These are phyloP conservation scores for Zootermopsis nevadensis DNA, from an alignment of 2,888 invertebrate species.

Conservation along the genomic window DNA sequence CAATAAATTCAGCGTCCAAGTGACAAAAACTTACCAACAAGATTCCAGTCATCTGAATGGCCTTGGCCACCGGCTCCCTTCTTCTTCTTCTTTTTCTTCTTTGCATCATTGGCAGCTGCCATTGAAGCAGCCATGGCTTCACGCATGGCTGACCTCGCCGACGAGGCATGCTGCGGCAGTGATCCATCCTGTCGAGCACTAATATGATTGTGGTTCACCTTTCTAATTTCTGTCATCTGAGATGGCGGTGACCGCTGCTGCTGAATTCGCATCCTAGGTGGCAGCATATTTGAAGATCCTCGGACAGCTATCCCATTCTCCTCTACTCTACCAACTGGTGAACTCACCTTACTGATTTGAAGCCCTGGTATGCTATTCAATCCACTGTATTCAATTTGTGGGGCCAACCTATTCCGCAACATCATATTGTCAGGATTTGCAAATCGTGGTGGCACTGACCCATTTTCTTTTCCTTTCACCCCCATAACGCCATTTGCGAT, in stretches of 20 bases:
- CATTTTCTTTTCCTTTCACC: slow-evolving; percentile 52
- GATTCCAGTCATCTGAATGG: slow-evolving; percentile 55
- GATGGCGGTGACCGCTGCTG: not conserved
- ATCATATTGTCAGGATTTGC: slow-evolving; percentile 47
- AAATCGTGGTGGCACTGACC: slow-evolving; percentile 44
- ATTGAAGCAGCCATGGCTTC: slow-evolving; percentile 46
- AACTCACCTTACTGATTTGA: slow-evolving; percentile 61
- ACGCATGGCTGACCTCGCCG: slow-evolving; percentile 44
- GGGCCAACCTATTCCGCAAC: slow-evolving; percentile 41
- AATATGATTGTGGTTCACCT: slow-evolving; percentile 30
- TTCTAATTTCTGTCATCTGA: not conserved
- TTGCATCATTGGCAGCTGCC: slow-evolving; percentile 53
- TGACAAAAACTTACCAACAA: slow-evolving; percentile 53
- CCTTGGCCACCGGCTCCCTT: slow-evolving; percentile 52
- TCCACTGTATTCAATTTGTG: slow-evolving; percentile 57
- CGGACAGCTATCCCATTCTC: slow-evolving; percentile 16
- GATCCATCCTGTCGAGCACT: not conserved
- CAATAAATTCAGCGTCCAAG: no score
- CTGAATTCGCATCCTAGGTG: slow-evolving; percentile 33
- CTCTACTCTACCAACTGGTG: slow-evolving; percentile 24
- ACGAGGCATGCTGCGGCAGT: not conserved
- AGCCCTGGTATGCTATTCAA: slow-evolving; percentile 60
- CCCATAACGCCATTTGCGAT: slow-evolving; percentile 36
- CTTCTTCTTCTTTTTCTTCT: slow-evolving; percentile 56
- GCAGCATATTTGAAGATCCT: slow-evolving; percentile 26